Percentiles rank a stretch among this genome's conserved stretches.
These are phyloP conservation scores for Andrena camellia DNA, from an alignment of 2,888 invertebrate genomes.

Conservation along the genomic window DNA sequence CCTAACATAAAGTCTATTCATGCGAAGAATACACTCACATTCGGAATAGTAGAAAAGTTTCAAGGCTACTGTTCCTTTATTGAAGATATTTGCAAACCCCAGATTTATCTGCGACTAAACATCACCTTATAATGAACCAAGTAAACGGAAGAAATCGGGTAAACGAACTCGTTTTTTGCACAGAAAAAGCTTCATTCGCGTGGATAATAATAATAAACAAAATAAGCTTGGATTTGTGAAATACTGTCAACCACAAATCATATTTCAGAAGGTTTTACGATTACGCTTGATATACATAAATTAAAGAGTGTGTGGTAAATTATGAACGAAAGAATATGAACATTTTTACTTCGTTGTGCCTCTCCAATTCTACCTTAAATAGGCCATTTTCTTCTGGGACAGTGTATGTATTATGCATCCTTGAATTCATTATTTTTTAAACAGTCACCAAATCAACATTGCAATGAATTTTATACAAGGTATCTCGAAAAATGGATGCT, in stretches of 20 bases:
- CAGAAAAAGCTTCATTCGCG: conserved; percentile 52
- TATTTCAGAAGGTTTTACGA: not conserved
- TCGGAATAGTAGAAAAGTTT: conserved; percentile 18
- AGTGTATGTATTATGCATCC: too few relatives aligned
- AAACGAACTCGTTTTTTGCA: conserved; percentile 24
- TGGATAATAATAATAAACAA: not conserved
- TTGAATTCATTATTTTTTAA: too few relatives aligned
- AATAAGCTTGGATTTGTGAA: not conserved
- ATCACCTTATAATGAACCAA: conserved; percentile 35
- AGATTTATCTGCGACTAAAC: conserved; percentile 54
- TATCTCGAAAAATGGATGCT: too few relatives aligned
- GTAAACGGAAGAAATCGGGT: conserved; percentile 60
- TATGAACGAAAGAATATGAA: too few relatives aligned
- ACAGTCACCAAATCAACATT: too few relatives aligned
- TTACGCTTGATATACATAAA: not conserved
- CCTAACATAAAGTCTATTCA: conserved; percentile 14
- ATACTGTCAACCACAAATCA: not conserved
- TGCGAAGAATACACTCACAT: conserved; percentile 5
- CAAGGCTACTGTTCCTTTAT: conserved; percentile 34
- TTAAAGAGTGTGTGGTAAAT: too few relatives aligned
- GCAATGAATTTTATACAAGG: too few relatives aligned
- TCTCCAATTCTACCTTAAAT: too few relatives aligned
- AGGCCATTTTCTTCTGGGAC: too few relatives aligned
- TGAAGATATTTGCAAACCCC: conserved; percentile 49
- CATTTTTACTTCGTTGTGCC: too few relatives aligned